A percentile compares a stretch with the other conserved stretches of the same genome.
Evolutionary conservation across 1,140 invertebrate species (phyloP).

Genomic region (Drosophila jambulina): DNA sequence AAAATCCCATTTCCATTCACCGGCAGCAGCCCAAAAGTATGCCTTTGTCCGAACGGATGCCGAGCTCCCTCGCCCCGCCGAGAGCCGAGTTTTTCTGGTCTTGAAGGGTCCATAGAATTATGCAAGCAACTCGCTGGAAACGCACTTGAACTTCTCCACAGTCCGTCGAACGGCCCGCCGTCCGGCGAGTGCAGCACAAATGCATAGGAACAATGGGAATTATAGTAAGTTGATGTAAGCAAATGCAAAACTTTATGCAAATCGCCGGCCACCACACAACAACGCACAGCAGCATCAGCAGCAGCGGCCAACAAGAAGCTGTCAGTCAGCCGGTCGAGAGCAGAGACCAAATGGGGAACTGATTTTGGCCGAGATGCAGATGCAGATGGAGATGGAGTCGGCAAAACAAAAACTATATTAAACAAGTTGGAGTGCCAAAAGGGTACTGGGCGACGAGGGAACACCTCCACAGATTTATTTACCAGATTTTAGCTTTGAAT

Average conservation of each 20-base stretch:
- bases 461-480: conserved; percentile 11
- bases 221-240: conserved; percentile 62
- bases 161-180: conserved; percentile 47
- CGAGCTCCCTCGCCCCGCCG: neutral
- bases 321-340: conserved; percentile 49
- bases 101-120: conserved; percentile 59
- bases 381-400: neutral
- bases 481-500: neutral
- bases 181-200: conserved; percentile 75
- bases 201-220: conserved; percentile 81
- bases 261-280: conserved; percentile 48
- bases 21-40: conserved; percentile 49
- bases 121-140: conserved; percentile 64
- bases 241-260: conserved; percentile 63
- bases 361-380: conserved; percentile 20
- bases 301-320: conserved; percentile 42
- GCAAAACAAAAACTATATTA: conserved; percentile 51
- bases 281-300: conserved; percentile 36
- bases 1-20: conserved; percentile 33
- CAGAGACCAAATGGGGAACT: conserved; percentile 34
- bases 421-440: conserved; percentile 5
- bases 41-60: conserved; percentile 28
- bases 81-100: conserved; percentile 34
- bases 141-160: conserved; percentile 74
- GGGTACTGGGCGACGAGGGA: too few species aligned